These are phyloP conservation scores for Echiichthys vipera DNA, from an alignment of 2,797 vertebrate genomes.

Conservation along the genomic window DNA sequence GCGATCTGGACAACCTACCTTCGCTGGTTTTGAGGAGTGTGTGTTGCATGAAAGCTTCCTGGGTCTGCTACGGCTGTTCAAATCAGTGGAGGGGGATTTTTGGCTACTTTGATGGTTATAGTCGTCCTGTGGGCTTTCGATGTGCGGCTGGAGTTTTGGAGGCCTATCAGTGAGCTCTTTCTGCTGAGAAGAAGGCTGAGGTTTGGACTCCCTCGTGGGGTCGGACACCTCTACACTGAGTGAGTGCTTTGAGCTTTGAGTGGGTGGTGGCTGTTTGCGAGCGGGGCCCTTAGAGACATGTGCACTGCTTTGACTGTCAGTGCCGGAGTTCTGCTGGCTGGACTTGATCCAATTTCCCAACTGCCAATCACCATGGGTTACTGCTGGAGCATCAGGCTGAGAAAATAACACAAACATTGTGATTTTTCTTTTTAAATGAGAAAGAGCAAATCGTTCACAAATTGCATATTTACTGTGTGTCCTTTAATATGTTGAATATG, in stretches of 20 bases:
- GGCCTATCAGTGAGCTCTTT: constrained; percentile 35
- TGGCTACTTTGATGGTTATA: constrained; percentile 70
- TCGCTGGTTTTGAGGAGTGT: constrained; percentile 76
- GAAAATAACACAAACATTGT: constrained; percentile 10
- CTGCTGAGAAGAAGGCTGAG: constrained; percentile 64
- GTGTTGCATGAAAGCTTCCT: constrained; percentile 76
- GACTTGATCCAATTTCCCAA: constrained; percentile 90
- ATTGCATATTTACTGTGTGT: background rate
- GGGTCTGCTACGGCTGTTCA: background rate
- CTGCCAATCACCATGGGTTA: constrained; percentile 88
- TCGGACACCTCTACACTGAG: constrained; percentile 38
- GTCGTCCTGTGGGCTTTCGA: constrained; percentile 39
- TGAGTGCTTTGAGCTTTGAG: constrained; percentile 36
- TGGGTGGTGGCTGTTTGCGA: constrained; percentile 52
- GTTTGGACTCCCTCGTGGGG: constrained; percentile 59
- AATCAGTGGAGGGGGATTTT: constrained; percentile 54
- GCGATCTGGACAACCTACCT: constrained; percentile 39
- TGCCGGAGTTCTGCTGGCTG: constrained; percentile 81
- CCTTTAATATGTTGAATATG: background rate
- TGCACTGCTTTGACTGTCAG: constrained; percentile 65
- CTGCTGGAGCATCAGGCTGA: constrained; percentile 84
- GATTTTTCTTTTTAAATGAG: background rate
- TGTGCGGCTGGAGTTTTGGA: constrained; percentile 44
- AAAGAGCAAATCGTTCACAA: background rate
- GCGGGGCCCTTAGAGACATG: constrained; percentile 28